Percentiles rank a stretch among this genome's conserved stretches.
Evolutionary conservation across 1,140 invertebrate genomes (phyloP).

Genomic region (Geopemphigus sp.): DNA sequence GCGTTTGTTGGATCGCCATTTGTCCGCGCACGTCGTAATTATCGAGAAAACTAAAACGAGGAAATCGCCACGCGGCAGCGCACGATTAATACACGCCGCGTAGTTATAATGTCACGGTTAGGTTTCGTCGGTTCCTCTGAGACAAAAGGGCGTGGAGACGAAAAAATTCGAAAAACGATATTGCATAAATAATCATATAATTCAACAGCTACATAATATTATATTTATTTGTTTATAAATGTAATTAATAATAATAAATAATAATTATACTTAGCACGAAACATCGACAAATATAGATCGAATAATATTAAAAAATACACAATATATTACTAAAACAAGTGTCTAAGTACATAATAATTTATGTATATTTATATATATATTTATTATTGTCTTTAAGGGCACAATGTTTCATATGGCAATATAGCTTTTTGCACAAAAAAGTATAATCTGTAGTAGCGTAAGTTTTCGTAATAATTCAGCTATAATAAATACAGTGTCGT

Average conservation of each 20-base stretch:
- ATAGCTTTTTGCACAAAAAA: constrained; percentile 26
- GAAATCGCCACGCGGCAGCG: too few species aligned
- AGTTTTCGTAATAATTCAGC: constrained; percentile 11
- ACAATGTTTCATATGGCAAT: constrained; percentile 49
- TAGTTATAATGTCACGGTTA: too few species aligned
- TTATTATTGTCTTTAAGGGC: constrained; percentile 50
- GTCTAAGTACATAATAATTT: constrained; percentile 43
- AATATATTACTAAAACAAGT: constrained; percentile 22
- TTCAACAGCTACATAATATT: constrained; percentile 44
- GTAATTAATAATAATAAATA: background rate
- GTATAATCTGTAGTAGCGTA: constrained; percentile 3
- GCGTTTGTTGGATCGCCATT: too few species aligned
- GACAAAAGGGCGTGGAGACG: background rate
- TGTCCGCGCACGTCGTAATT: too few species aligned
- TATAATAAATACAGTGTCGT: constrained; percentile 7
- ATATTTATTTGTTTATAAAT: constrained; percentile 18
- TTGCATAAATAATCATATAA: constrained; percentile 49
- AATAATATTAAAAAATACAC: constrained; percentile 39
- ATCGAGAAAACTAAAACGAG: too few species aligned
- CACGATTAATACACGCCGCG: too few species aligned
- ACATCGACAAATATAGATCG: constrained; percentile 38
- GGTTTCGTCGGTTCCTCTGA: too few species aligned
- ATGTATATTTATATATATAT: background rate
- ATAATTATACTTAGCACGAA: constrained; percentile 38
- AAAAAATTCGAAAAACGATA: constrained; percentile 15